Evolutionary conservation across 2,888 invertebrate genomes (phyloP), one percentile per base, ranked within the genome.

Genomic region (Chloroclysta siterata): DNA sequence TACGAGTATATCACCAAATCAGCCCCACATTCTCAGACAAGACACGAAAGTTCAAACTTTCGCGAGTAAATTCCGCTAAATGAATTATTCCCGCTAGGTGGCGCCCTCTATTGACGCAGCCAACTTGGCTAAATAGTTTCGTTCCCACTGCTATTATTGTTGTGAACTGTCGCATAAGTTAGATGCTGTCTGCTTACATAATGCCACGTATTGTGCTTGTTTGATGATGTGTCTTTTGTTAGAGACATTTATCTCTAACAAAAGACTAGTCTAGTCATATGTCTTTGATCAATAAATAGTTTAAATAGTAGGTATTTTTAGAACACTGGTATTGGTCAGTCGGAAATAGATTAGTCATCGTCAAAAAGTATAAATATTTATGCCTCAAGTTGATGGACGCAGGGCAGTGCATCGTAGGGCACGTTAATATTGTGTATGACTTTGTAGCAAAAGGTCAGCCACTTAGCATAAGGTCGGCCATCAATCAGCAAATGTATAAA

Each of bases 101-200:
- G 84, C 88, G 86, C 85, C 85, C 81, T 82, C 84, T 92, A 90
- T 91, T 90, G 91, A 90, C 89, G 83, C 75, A 85, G 85, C 78
- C 85, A 91, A 90, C 88, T 91, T 83, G 73, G 82, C 90, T 91
- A 90, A 92, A 91, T 89, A 91, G 91, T 91, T 91, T 88, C 86
- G 87, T 90, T 90, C 85, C 85, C 87, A 82, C 83, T 81, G 82
- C 89, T 83, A 89, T 90, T 90, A 89, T 91, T 89, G 90, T 88
- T 84, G 72, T 76, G 68, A 88, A 90, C 89, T 89, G 90, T 89
- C 89, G 87, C 84, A 74, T 75, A 86, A 88, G 82, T 89, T 84
- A 71, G 79, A 77, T 79, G 80, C 82, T 80, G 80, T 65, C 61
- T 65, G 61, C 76, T 78, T 75, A 77, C 82, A 86, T 84, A 88